Evolutionary conservation across 2,888 invertebrate genomes (phyloP).

Genomic region (Drosophila paranaensis): DNA sequence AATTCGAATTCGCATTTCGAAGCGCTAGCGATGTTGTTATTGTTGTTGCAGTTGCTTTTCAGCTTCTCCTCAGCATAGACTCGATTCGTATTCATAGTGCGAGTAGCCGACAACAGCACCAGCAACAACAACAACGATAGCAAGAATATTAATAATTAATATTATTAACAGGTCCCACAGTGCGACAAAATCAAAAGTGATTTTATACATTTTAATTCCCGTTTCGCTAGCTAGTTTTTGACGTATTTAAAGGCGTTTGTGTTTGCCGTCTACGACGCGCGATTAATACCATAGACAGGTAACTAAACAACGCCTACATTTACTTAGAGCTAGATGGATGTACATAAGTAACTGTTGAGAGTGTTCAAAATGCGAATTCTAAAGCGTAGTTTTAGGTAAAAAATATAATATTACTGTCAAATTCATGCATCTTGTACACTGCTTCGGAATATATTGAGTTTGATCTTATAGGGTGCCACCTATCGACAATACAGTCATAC

Average conservation of each 20-base stretch:
- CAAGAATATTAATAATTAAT: conserved; percentile 69
- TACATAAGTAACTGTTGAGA: background rate
- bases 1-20: conserved; percentile 48
- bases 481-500: no score
- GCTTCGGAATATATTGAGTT: no score
- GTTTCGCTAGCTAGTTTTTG: conserved; percentile 40
- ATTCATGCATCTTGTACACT: background rate
- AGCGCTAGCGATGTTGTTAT: conserved; percentile 23
- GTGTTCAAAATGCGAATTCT: no score
- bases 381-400: background rate
- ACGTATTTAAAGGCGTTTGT: conserved; percentile 4
- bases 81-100: conserved; percentile 40
- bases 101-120: conserved; percentile 21
- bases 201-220: conserved; percentile 61
- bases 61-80: conserved; percentile 47
- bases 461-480: no score
- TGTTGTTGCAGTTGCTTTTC: conserved; percentile 27
- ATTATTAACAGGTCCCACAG: conserved; percentile 69
- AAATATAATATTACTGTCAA: background rate
- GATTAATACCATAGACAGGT: background rate
- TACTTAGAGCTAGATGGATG: background rate
- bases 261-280: background rate
- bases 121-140: conserved; percentile 39
- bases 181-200: conserved; percentile 72
- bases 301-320: background rate